These are phyloP conservation scores for Hyposoter dolosus DNA, from an alignment of 2,888 invertebrate species.

Conservation along the genomic window DNA sequence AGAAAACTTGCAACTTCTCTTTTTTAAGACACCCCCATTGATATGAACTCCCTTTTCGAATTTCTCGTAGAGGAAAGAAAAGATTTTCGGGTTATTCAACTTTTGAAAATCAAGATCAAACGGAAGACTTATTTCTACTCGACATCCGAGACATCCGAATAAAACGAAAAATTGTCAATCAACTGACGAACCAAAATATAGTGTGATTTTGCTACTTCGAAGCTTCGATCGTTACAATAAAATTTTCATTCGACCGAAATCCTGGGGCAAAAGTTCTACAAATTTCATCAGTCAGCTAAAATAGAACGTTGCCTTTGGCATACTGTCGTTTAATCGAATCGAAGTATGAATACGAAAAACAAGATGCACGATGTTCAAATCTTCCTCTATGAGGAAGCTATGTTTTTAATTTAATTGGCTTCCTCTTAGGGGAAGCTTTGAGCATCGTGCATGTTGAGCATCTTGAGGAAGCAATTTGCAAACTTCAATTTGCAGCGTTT, in stretches of 20 bases:
- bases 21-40: not conserved
- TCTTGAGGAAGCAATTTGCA: too few species aligned
- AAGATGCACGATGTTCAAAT: too few species aligned
- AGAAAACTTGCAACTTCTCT: conserved; percentile 44
- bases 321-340: not conserved
- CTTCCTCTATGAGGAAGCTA: not conserved
- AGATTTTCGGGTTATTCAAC: conserved; percentile 27
- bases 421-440: too few species aligned
- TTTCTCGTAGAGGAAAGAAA: not conserved
- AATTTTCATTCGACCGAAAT: not conserved
- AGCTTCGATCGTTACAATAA: not conserved
- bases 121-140: not conserved
- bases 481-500: too few species aligned
- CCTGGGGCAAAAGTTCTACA: not conserved
- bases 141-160: not conserved
- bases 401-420: too few species aligned
- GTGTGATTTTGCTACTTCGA: too few species aligned
- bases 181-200: not conserved
- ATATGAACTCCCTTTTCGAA: not conserved
- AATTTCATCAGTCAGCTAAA: not conserved
- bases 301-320: not conserved
- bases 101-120: conserved; percentile 25
- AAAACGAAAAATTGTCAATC: not conserved
- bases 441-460: too few species aligned
- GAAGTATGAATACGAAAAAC: not conserved